Evolutionary conservation across 2,797 vertebrate species (phyloP).

Genomic region (Hydrocynus forskahlii): DNA sequence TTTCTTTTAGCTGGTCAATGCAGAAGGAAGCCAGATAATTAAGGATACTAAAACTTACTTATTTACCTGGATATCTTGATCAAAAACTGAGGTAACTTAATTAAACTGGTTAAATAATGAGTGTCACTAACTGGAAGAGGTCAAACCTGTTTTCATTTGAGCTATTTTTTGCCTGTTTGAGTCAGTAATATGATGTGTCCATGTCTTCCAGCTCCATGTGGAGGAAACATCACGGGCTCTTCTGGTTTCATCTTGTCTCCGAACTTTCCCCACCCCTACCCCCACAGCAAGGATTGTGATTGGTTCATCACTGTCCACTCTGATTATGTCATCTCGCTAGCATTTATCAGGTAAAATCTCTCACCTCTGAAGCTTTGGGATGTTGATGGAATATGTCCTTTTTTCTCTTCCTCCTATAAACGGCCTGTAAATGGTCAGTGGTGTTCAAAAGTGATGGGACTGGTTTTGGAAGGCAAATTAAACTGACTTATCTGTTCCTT

Average conservation of each 20-base stretch:
- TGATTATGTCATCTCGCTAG: constrained; percentile 97
- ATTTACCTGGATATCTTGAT: no score
- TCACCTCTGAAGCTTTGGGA: neutral
- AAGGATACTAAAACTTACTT: no score
- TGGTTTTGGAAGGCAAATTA: constrained; percentile 20
- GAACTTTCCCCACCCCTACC: constrained; percentile 95
- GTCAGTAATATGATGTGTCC: no score
- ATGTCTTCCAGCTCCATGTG: constrained; percentile 88
- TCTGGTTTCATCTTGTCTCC: constrained; percentile 97
- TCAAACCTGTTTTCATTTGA: no score
- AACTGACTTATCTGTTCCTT: neutral
- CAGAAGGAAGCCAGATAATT: no score
- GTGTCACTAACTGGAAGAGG: no score
- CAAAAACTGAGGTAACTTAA: no score
- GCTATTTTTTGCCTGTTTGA: no score
- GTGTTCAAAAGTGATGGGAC: neutral
- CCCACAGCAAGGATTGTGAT: constrained; percentile 97
- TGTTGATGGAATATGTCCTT: neutral
- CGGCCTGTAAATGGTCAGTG: no score
- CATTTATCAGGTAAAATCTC: constrained; percentile 91
- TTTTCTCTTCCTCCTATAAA: neutral
- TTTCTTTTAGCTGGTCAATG: no score
- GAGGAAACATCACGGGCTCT: constrained; percentile 95
- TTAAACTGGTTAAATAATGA: no score
- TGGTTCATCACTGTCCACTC: constrained; percentile 93